Evolutionary conservation across 1,140 invertebrate species (phyloP).

Genomic region (Lepidurus apus): DNA sequence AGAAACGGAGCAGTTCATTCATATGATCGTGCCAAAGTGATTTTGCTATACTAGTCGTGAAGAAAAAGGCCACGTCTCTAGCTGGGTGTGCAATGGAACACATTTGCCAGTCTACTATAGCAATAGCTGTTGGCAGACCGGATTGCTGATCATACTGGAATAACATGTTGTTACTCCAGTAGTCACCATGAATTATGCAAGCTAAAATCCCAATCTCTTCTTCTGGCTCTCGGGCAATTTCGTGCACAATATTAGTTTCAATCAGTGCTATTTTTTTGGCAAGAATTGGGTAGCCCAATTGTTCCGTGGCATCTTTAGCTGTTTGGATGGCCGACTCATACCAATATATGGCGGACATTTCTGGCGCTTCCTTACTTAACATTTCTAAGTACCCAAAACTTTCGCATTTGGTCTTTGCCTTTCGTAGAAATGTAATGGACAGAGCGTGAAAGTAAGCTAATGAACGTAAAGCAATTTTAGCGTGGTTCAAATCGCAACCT

Average conservation of each 20-base stretch:
- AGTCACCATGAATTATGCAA: background rate
- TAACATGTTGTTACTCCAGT: background rate
- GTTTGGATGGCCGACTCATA: background rate
- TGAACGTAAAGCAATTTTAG: conserved; percentile 7
- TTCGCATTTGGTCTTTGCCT: background rate
- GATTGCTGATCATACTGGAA: background rate
- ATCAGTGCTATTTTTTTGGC: background rate
- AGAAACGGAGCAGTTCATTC: conserved; percentile 23
- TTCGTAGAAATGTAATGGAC: background rate
- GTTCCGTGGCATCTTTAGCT: background rate
- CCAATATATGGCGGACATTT: background rate
- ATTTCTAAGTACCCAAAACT: background rate
- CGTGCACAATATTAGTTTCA: background rate
- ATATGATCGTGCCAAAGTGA: conserved; percentile 23
- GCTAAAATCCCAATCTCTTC: background rate
- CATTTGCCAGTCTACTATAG: conserved; percentile 31
- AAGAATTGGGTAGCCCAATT: background rate
- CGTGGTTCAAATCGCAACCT: conserved; percentile 33
- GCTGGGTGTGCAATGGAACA: conserved; percentile 27
- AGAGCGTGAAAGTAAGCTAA: conserved; percentile 33
- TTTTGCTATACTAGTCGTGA: conserved; percentile 23
- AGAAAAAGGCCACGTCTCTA: conserved; percentile 32
- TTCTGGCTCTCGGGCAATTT: background rate
- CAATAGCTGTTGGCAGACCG: background rate
- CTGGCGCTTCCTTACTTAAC: background rate